These are phyloP conservation scores for Rhyacophila brunnea DNA, from an alignment of 1,140 invertebrate genomes.

Conservation along the genomic window DNA sequence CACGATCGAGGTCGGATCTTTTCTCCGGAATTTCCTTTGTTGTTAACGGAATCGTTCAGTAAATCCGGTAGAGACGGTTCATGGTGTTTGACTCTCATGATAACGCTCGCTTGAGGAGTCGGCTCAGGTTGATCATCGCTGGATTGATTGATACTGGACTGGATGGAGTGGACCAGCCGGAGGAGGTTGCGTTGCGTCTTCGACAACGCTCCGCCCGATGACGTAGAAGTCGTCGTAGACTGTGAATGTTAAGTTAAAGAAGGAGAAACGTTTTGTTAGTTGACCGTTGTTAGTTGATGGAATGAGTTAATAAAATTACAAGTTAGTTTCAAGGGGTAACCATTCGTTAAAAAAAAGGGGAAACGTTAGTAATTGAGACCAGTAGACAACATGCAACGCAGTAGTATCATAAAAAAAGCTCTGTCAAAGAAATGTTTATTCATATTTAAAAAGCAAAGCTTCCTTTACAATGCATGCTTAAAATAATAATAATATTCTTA, in stretches of 20 bases:
- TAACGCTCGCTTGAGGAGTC: constrained; percentile 48
- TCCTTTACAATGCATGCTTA: too few relatives aligned
- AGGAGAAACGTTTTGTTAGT: constrained; percentile 29
- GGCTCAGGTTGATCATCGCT: constrained; percentile 51
- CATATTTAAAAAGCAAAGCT: not conserved
- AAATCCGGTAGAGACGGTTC: constrained; percentile 55
- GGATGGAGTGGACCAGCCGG: constrained; percentile 56
- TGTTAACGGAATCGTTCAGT: constrained; percentile 55
- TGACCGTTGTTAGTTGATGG: constrained; percentile 17
- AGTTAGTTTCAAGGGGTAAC: too few relatives aligned
- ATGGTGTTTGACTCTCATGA: constrained; percentile 48
- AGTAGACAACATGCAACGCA: not conserved
- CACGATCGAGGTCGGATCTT: constrained; percentile 68
- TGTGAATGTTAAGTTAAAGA: constrained; percentile 14
- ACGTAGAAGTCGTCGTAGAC: constrained; percentile 15
- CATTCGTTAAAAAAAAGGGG: too few relatives aligned
- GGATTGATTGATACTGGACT: constrained; percentile 50
- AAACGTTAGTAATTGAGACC: not conserved
- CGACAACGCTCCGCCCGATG: constrained; percentile 38
- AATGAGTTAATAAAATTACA: not conserved
- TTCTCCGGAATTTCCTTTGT: constrained; percentile 49
- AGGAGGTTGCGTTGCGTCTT: constrained; percentile 58
- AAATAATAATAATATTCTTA: too few relatives aligned
- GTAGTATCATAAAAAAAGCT: constrained; percentile 2
- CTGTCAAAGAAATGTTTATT: not conserved